Conservation (phyloP, 2,113 vertebrate species). For the Neodon shergylaensis region DNA sequence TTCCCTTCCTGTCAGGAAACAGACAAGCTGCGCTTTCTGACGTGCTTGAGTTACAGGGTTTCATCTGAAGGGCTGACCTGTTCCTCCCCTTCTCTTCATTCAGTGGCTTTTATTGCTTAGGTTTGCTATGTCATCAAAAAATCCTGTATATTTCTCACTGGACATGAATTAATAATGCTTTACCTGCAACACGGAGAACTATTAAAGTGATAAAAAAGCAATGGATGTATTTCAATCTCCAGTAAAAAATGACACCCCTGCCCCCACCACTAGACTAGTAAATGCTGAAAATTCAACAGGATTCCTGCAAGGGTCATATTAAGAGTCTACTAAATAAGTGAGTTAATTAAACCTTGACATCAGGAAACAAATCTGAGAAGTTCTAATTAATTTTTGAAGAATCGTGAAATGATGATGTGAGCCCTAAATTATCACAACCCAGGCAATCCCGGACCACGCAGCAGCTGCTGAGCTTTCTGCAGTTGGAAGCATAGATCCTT, state of each 20-base stretch:
- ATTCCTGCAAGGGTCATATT: conserved; percentile 46
- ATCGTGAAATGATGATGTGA: conserved; percentile 62
- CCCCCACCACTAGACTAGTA: conserved; percentile 9
- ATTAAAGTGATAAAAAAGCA: conserved; percentile 67
- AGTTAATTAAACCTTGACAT: conserved; percentile 71
- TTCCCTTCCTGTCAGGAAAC: conserved; percentile 41
- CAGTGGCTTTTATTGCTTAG: conserved; percentile 52
- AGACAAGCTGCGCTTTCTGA: neutral
- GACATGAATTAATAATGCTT: conserved; percentile 76
- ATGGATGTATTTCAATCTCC: conserved; percentile 55
- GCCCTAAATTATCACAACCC: conserved; percentile 39
- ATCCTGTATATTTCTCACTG: conserved; percentile 57
- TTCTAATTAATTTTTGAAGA: conserved; percentile 76
- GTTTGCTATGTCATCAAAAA: conserved; percentile 58
- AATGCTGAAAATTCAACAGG: conserved; percentile 52
- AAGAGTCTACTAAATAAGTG: conserved; percentile 59
- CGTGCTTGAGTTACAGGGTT: conserved; percentile 55
- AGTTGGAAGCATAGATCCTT: conserved; percentile 39
- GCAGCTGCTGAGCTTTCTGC: conserved; percentile 1
- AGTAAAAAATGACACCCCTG: conserved; percentile 50
- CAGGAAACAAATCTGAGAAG: conserved; percentile 59
- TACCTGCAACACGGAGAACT: conserved; percentile 69
- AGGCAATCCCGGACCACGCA: neutral
- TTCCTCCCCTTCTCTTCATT: conserved; percentile 30
- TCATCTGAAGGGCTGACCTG: conserved; percentile 21